Evolutionary conservation across 2,888 invertebrate genomes (phyloP), one percentile per base, ranked within the genome.

Genomic region (Syrphus vitripennis): DNA sequence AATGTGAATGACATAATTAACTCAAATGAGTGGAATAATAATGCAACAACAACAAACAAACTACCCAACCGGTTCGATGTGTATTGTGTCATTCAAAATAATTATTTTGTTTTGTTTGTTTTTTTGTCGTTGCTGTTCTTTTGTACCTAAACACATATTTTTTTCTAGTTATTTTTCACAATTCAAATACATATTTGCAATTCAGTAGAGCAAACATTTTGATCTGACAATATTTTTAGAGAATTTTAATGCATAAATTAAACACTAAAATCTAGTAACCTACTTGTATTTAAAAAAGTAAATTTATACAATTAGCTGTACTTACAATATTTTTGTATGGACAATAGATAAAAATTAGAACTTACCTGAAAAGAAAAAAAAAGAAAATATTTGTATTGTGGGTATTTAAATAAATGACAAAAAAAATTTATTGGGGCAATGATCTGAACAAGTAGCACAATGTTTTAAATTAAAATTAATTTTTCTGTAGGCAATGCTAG

Each of bases 1-100:
- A 34, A 7, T 55, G 37, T 69, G 77, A 80, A 67, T 80, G 72
- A 80, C 79, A 72, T 67, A 72, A 79, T 65, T 65, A 71, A 79
- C 65, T 57, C 3, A 48, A 67, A 57, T 67, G 57, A 76, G 69
- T 48, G 40, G 29, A 61, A 74, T 14, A 53, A 10, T 42, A 31
- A 9, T 21, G 24, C n/a, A 21, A 34, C 4, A 34, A 7, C 10
- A 55, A 10, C 12, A 24, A 26, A n/a, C 37, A 50, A 70, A 24
- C 55, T 55, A 55, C 14, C 70, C 24, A 70, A 70, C 34, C 70
- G 55, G 70, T 70, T 40, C 12, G 34, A 12, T 31, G 7, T n/a
- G 3, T 26, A 34, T 67, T 67, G 70, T 70, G 65, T 42, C 40
- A 74, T 50, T 74, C 37, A 74, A 63, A 34, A 40, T 19, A 74